phyloP scores from a whole-genome alignment of 37 sponge, comb jelly and placozoan species.

The Chondrilla cf. caribensis region DNA sequence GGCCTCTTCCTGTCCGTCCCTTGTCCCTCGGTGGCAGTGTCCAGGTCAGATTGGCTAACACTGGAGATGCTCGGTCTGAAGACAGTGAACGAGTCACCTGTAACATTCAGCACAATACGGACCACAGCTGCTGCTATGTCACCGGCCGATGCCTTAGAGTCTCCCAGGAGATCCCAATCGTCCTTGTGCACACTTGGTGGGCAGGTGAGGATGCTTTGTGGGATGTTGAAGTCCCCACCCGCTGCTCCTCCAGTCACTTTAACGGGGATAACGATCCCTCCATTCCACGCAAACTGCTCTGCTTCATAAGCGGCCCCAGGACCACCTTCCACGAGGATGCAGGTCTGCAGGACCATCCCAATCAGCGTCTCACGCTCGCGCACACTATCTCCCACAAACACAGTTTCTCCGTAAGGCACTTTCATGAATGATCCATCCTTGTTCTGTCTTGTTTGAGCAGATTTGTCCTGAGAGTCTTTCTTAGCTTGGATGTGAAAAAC shows the following conservation, averaged over 20 bases:
- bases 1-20: neutral
- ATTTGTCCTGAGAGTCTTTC: conserved; percentile 66
- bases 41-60: no score
- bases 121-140: conserved; percentile 52
- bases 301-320: conserved; percentile 88
- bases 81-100: neutral
- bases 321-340: conserved; percentile 82
- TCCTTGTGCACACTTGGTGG: conserved; percentile 55
- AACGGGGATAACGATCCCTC: conserved; percentile 63
- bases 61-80: neutral
- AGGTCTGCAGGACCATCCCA: conserved; percentile 40
- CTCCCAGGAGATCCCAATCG: conserved; percentile 64
- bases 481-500: conserved; percentile 67
- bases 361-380: conserved; percentile 74
- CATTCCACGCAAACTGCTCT: conserved; percentile 86
- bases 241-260: conserved; percentile 85
- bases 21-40: neutral
- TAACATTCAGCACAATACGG: conserved; percentile 22
- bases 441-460: conserved; percentile 66
- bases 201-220: conserved; percentile 37
- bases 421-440: conserved; percentile 55
- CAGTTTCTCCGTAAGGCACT: conserved; percentile 73
- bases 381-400: conserved; percentile 69
- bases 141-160: conserved; percentile 33
- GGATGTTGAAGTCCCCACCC: conserved; percentile 63